These are phyloP conservation scores for Cladopsammia gracilis DNA, from an alignment of 64 coral and sea anemone genomes.

Conservation along the genomic window DNA sequence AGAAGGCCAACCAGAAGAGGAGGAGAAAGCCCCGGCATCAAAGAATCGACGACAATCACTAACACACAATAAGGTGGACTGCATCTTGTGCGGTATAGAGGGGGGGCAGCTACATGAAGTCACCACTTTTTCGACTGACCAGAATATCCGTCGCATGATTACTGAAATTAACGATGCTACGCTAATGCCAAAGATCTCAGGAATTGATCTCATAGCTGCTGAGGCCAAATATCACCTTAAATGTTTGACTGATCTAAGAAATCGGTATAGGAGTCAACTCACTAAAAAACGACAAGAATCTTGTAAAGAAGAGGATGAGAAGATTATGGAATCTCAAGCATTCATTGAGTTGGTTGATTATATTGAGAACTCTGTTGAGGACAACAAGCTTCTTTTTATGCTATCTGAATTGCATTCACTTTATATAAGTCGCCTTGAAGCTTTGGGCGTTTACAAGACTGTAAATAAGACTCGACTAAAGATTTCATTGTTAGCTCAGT, in stretches of 20 bases:
- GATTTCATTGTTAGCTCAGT: slow-evolving; percentile 70
- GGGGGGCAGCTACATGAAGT: too few species aligned
- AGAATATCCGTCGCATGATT: slow-evolving; percentile 24
- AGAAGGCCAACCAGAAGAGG: too few species aligned
- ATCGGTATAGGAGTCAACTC: slow-evolving; percentile 11
- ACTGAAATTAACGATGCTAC: slow-evolving; percentile 31
- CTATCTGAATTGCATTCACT: slow-evolving; percentile 63
- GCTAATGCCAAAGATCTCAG: slow-evolving; percentile 48
- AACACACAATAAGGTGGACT: slow-evolving; percentile 19
- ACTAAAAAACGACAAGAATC: slow-evolving; percentile 48
- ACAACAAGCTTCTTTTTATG: slow-evolving; percentile 51
- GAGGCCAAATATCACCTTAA: slow-evolving; percentile 70
- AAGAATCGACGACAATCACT: slow-evolving; percentile 6
- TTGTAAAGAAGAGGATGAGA: slow-evolving; percentile 31
- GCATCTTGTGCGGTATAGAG: slow-evolving; percentile 30
- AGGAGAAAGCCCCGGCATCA: background rate
- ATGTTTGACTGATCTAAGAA: slow-evolving; percentile 58
- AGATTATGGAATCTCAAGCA: slow-evolving; percentile 55
- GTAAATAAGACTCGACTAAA: slow-evolving; percentile 78
- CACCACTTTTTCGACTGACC: too few species aligned
- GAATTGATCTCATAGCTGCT: slow-evolving; percentile 47
- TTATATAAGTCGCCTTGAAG: slow-evolving; percentile 42
- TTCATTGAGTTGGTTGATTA: slow-evolving; percentile 63
- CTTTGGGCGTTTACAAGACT: slow-evolving; percentile 63
- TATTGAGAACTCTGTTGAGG: slow-evolving; percentile 40